Conservation (phyloP, 1,140 invertebrate species). For the Drosophila trapezifrons region DNA sequence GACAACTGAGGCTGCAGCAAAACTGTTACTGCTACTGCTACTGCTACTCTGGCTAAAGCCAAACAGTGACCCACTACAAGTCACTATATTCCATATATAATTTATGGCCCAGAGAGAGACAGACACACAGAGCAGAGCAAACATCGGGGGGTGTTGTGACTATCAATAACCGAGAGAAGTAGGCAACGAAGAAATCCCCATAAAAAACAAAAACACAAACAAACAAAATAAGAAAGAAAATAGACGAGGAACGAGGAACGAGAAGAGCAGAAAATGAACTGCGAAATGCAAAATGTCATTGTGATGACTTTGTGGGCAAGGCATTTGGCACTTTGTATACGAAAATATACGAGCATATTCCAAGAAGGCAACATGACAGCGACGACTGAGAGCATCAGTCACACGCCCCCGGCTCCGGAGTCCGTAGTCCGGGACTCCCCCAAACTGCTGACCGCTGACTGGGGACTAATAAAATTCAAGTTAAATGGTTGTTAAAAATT, state of each 20-base stretch:
- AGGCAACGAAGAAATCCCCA: conserved; percentile 24
- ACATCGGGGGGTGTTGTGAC: conserved; percentile 6
- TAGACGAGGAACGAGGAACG: not conserved
- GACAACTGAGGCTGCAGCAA: conserved; percentile 36
- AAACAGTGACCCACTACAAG: conserved; percentile 18
- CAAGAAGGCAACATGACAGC: conserved; percentile 36
- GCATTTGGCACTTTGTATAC: conserved; percentile 48
- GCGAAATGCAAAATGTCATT: conserved; percentile 61
- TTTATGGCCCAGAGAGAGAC: conserved; percentile 11
- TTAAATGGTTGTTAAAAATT: conserved; percentile 83
- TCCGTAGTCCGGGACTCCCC: no score
- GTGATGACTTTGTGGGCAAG: conserved; percentile 57
- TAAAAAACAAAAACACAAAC: conserved; percentile 11
- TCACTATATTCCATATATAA: conserved; percentile 24
- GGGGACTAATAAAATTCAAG: conserved; percentile 81
- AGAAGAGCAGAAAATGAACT: conserved; percentile 24
- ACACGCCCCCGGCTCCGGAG: not conserved
- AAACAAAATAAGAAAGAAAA: conserved; percentile 5
- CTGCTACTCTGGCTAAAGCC: not conserved
- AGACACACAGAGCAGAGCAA: not conserved
- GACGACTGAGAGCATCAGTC: conserved; percentile 20
- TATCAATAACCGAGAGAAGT: conserved; percentile 33
- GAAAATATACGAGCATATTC: conserved; percentile 41
- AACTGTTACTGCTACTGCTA: not conserved
- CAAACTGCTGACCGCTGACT: conserved; percentile 48